phyloP scores from a whole-genome alignment of 2,888 invertebrate species.

The Heliconius hortense region DNA sequence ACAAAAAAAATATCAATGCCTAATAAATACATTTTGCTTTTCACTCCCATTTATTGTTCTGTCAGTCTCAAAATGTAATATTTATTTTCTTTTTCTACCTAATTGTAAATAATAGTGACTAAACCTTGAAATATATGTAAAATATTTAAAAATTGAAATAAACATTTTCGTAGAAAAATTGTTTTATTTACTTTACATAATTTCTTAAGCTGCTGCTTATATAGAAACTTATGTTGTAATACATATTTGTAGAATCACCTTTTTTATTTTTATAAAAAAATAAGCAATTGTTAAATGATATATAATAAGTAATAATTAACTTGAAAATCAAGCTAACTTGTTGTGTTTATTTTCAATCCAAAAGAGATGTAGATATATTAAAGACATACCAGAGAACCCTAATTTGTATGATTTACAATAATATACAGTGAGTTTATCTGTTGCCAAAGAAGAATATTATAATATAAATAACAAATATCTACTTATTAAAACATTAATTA shows the following conservation, averaged over 20 bases:
- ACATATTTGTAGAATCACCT: slow-evolving; percentile 9
- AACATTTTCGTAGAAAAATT: slow-evolving; percentile 74
- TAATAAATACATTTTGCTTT: slow-evolving; percentile 14
- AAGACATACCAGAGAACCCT: too few relatives aligned
- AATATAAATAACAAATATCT: background rate
- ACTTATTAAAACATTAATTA: background rate
- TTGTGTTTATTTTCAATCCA: too few relatives aligned
- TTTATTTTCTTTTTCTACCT: slow-evolving; percentile 62
- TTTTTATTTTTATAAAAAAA: background rate
- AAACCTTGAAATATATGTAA: slow-evolving; percentile 65
- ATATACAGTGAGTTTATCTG: background rate
- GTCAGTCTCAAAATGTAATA: slow-evolving; percentile 33
- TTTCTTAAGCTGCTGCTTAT: slow-evolving; percentile 10
- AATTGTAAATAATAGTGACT: slow-evolving; percentile 64
- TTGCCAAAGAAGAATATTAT: background rate
- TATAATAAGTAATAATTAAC: background rate
- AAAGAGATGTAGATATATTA: too few relatives aligned
- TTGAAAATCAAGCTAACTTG: background rate
- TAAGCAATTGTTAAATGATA: background rate
- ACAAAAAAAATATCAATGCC: slow-evolving; percentile 15
- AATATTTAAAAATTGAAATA: slow-evolving; percentile 77
- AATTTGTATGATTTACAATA: background rate
- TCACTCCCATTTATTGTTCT: background rate
- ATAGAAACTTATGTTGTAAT: slow-evolving; percentile 6
- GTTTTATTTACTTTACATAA: slow-evolving; percentile 53